Conservation (phyloP, 2,888 invertebrate species). For the Conchocele bisecta region DNA sequence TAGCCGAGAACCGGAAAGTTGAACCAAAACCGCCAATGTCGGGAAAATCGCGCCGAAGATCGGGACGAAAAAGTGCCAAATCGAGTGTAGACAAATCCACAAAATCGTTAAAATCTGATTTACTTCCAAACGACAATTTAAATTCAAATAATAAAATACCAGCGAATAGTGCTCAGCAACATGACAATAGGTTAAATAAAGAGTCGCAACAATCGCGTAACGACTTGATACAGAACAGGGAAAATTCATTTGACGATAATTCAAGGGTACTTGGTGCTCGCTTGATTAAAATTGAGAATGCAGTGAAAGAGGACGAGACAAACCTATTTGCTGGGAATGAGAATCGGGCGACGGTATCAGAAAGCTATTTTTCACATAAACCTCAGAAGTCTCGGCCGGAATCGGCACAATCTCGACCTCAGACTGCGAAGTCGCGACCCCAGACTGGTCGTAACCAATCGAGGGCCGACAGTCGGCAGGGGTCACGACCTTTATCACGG, state of each 20-base stretch:
- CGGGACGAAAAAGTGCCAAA: slow-evolving; percentile 39
- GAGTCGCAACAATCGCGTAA: too few species aligned
- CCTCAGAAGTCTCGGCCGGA: not conserved
- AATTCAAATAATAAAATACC: too few species aligned
- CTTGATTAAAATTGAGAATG: slow-evolving; percentile 52
- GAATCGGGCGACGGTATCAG: not conserved
- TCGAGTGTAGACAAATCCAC: slow-evolving; percentile 13
- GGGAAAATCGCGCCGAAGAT: slow-evolving; percentile 45
- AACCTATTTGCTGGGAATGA: slow-evolving; percentile 9
- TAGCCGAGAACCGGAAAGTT: not conserved
- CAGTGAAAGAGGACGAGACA: slow-evolving; percentile 21
- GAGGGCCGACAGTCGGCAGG: slow-evolving; percentile 35
- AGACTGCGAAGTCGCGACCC: slow-evolving; percentile 54
- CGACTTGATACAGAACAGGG: too few species aligned
- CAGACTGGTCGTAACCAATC: slow-evolving; percentile 38
- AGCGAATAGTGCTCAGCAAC: too few species aligned
- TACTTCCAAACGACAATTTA: too few species aligned
- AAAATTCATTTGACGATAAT: too few species aligned
- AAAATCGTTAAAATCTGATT: too few species aligned
- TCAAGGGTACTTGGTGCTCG: slow-evolving; percentile 38
- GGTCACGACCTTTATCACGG: slow-evolving; percentile 64
- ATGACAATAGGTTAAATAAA: too few species aligned
- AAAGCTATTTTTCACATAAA: not conserved
- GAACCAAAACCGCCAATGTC: slow-evolving; percentile 39
- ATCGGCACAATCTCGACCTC: slow-evolving; percentile 52